phyloP scores from a whole-genome alignment of 1,140 invertebrate species.

The Xylocopa sonorina region DNA sequence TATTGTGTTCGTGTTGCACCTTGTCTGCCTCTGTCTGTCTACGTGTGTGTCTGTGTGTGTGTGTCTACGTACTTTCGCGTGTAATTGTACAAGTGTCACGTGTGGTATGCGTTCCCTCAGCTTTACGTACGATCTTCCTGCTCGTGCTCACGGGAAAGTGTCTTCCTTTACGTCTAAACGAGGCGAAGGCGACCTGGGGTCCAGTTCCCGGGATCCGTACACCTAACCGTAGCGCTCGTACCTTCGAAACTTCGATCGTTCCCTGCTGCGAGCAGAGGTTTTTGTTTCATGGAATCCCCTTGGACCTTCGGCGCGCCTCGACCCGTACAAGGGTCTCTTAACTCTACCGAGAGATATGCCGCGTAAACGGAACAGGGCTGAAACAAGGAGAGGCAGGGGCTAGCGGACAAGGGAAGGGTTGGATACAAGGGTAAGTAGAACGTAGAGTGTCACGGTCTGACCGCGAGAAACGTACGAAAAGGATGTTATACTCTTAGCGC shows the following conservation, averaged over 20 bases:
- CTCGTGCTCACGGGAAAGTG: constrained; percentile 53
- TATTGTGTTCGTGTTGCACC: too few relatives aligned
- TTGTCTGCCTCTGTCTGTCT: constrained; percentile 26
- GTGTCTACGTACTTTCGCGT: not conserved
- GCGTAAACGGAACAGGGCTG: constrained; percentile 50
- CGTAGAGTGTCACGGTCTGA: not conserved
- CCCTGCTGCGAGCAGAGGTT: not conserved
- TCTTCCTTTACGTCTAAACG: constrained; percentile 62
- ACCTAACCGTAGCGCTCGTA: constrained; percentile 19
- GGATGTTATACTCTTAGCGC: constrained; percentile 48
- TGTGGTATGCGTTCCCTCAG: constrained; percentile 24
- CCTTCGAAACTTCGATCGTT: not conserved
- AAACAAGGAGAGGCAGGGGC: constrained; percentile 25
- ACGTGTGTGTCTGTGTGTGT: constrained; percentile 26
- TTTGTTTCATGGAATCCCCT: constrained; percentile 3
- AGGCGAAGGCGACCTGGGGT: constrained; percentile 49
- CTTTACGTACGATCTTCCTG: constrained; percentile 56
- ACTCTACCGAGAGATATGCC: constrained; percentile 62
- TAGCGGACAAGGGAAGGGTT: constrained; percentile 25
- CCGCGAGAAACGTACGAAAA: constrained; percentile 58
- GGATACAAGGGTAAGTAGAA: not conserved
- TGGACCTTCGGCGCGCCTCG: constrained; percentile 46
- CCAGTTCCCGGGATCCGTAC: constrained; percentile 48
- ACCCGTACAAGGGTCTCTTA: constrained; percentile 51
- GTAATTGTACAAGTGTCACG: not conserved